Evolutionary conservation across 2,113 vertebrate genomes (phyloP).

Genomic region (Ploceus nigricollis): DNA sequence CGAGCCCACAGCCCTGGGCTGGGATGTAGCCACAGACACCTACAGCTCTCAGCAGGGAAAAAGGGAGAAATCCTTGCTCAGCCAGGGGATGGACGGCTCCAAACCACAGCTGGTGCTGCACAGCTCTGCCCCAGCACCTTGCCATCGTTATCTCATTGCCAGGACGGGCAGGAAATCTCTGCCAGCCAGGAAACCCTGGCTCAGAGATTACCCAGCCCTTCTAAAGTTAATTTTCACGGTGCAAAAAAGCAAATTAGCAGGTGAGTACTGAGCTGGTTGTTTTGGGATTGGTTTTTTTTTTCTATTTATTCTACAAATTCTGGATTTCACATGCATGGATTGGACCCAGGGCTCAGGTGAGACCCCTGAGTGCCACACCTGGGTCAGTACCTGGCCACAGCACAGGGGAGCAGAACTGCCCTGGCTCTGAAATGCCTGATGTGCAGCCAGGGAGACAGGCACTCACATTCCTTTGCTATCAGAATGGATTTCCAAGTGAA

Average conservation of each 20-base stretch:
- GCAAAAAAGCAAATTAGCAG: not conserved
- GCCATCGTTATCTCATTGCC: accelerated
- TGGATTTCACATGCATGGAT: not conserved
- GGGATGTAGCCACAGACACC: not conserved
- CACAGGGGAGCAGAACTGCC: not conserved
- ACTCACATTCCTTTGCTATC: not conserved
- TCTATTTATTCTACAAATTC: not conserved
- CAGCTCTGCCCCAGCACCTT: not conserved
- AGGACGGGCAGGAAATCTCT: not conserved
- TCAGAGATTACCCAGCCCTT: not conserved
- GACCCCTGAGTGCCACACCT: not conserved
- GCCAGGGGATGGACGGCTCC: not conserved
- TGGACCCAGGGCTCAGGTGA: not conserved
- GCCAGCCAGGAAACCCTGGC: not conserved
- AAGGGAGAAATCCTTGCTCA: too few species aligned
- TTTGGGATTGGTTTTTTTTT: not conserved
- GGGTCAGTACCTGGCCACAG: not conserved
- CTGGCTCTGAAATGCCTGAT: not conserved
- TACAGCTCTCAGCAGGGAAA: not conserved
- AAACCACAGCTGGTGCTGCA: accelerated
- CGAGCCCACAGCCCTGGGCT: not conserved
- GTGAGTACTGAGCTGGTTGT: not conserved
- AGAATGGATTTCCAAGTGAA: not conserved
- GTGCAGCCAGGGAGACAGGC: not conserved
- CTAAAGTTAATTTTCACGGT: not conserved